These are phyloP conservation scores for Anhinga anhinga DNA, from an alignment of 2,113 vertebrate genomes.

Conservation along the genomic window DNA sequence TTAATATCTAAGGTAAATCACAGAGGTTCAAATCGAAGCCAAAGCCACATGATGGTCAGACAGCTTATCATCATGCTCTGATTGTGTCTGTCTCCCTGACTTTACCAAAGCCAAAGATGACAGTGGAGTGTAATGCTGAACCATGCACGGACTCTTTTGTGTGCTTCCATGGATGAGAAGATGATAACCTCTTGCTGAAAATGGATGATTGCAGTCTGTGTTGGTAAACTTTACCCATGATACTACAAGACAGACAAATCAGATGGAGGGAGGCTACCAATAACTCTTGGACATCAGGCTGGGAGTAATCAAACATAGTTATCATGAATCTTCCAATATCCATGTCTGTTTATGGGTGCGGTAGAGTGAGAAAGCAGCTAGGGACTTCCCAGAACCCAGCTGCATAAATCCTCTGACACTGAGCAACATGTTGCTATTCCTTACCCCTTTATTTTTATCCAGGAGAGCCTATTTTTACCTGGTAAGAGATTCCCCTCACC, in stretches of 20 bases:
- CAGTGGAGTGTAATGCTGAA: not conserved
- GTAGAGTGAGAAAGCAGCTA: not conserved
- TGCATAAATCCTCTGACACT: not conserved
- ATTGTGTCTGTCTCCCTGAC: not conserved
- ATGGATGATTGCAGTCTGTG: not conserved
- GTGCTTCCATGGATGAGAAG: not conserved
- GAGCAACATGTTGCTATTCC: not conserved
- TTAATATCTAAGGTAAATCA: not conserved
- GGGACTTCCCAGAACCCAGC: not conserved
- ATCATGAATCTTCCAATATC: not conserved
- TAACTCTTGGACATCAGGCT: not conserved
- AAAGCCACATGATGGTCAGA: not conserved
- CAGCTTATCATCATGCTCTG: not conserved
- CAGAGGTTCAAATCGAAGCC: not conserved
- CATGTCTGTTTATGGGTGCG: not conserved
- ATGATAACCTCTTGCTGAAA: not conserved
- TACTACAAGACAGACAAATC: not conserved
- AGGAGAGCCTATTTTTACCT: not conserved
- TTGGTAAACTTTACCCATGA: not conserved
- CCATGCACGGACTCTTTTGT: not conserved
- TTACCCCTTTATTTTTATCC: not conserved
- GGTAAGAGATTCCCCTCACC: not conserved
- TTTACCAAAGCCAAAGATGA: not conserved
- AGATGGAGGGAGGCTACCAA: not conserved
- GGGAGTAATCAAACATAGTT: not conserved